A percentile compares a stretch with the other conserved stretches of the same genome.
These are phyloP conservation scores for Lucilia sericata DNA, from an alignment of 1,140 invertebrate genomes.

Conservation along the genomic window DNA sequence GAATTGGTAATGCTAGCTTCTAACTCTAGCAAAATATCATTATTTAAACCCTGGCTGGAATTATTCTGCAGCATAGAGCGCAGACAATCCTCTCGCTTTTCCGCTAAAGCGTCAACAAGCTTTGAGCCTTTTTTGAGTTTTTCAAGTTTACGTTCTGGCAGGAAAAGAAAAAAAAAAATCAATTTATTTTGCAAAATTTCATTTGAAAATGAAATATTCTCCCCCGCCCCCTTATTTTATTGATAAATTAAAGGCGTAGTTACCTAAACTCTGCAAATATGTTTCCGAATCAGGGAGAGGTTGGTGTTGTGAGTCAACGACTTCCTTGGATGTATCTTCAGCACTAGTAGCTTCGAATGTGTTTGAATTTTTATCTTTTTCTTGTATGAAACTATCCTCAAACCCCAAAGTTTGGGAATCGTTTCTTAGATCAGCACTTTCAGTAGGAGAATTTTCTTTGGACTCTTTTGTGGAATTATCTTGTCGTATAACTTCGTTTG, in stretches of 20 bases:
- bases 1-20: constrained; percentile 65
- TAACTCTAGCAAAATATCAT: constrained; percentile 57
- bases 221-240: neutral
- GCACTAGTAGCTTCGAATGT: constrained; percentile 3
- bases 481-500: neutral
- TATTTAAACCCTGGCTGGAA: constrained; percentile 47
- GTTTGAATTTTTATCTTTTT: constrained; percentile 12
- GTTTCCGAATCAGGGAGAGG: constrained; percentile 66
- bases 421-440: neutral
- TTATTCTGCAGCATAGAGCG: constrained; percentile 63
- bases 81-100: constrained; percentile 69
- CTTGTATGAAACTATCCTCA: constrained; percentile 69
- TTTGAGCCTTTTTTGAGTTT: constrained; percentile 69
- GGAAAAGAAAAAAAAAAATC: constrained; percentile 10
- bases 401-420: constrained; percentile 54
- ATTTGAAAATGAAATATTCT: neutral
- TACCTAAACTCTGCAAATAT: constrained; percentile 60
- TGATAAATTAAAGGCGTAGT: neutral
- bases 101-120: constrained; percentile 68
- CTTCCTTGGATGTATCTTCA: neutral
- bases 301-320: neutral
- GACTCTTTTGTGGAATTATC: neutral
- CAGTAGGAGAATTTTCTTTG: neutral
- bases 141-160: constrained; percentile 68
- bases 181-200: neutral